These are phyloP conservation scores for Pelochelys cantorii DNA, from an alignment of 2,797 vertebrate genomes.

Conservation along the genomic window DNA sequence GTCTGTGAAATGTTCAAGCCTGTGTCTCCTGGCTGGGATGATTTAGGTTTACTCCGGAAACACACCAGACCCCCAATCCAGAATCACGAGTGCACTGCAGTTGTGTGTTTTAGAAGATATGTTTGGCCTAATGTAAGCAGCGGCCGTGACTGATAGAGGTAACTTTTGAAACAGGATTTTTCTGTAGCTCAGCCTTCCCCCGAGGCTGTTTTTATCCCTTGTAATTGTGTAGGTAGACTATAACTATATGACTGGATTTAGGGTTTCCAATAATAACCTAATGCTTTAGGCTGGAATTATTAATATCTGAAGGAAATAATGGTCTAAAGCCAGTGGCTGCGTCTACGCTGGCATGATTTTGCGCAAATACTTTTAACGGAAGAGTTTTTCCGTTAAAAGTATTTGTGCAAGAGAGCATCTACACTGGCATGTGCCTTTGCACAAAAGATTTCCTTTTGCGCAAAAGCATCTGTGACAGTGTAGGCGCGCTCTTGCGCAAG, in stretches of 20 bases:
- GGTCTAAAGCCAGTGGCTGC: background rate
- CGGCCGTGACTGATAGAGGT: background rate
- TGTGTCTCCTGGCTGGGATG: fast-evolving
- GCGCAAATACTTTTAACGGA: no score
- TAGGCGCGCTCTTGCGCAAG: no score
- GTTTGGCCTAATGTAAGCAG: background rate
- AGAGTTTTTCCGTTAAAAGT: no score
- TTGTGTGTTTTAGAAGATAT: fast-evolving
- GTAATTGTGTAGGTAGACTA: background rate
- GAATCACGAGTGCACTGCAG: fast-evolving
- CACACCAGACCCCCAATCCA: fast-evolving
- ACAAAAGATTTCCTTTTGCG: no score
- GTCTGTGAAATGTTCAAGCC: fast-evolving
- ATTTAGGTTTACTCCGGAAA: fast-evolving
- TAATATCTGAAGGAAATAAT: conserved; percentile 9
- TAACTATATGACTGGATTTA: background rate
- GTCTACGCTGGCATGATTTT: no score
- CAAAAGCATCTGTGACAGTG: no score
- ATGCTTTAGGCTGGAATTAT: background rate
- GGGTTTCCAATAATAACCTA: background rate
- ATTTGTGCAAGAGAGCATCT: no score
- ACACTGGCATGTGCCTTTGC: no score
- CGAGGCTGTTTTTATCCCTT: background rate
- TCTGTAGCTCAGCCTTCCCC: background rate
- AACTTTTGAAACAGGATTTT: background rate